Evolutionary conservation across 2,888 invertebrate genomes (phyloP).

Genomic region (Marronus borbonicus): DNA sequence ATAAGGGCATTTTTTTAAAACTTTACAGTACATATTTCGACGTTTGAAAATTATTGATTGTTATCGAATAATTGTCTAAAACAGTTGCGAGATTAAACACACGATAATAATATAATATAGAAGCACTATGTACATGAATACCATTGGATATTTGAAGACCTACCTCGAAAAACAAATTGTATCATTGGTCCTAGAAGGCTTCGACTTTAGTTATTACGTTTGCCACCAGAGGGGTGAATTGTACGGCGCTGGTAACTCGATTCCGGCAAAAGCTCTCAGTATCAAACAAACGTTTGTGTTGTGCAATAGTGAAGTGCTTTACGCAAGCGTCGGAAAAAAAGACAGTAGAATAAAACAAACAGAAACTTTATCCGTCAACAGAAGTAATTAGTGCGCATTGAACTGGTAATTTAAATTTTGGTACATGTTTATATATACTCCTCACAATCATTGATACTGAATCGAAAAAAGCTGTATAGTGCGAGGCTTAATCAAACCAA

Average conservation of each 20-base stretch:
- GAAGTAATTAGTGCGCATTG: conserved; percentile 42
- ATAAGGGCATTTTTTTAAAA: too few relatives aligned
- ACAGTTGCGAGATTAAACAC: conserved; percentile 21
- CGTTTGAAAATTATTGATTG: conserved; percentile 30
- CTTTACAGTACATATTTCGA: not conserved
- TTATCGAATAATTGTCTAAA: conserved; percentile 35
- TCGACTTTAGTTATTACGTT: conserved; percentile 53
- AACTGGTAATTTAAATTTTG: conserved; percentile 40
- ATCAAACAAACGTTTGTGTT: conserved; percentile 51
- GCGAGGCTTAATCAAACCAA: not conserved
- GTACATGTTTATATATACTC: conserved; percentile 1
- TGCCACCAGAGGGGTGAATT: conserved; percentile 58
- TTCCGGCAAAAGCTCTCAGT: conserved; percentile 53
- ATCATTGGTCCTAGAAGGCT: conserved; percentile 58
- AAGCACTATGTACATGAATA: conserved; percentile 51
- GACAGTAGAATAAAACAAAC: conserved; percentile 45
- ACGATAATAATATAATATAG: conserved; percentile 47
- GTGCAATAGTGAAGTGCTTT: conserved; percentile 51
- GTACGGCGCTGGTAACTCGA: conserved; percentile 52
- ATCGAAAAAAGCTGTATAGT: conserved; percentile 19
- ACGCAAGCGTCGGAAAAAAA: conserved; percentile 49
- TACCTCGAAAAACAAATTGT: conserved; percentile 58
- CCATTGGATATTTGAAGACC: conserved; percentile 58
- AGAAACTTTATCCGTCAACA: conserved; percentile 43
- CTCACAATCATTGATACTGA: not conserved